Base-by-base conservation (phyloP, 1,140 invertebrate genomes). In the Eubasilissa regina region DNA sequence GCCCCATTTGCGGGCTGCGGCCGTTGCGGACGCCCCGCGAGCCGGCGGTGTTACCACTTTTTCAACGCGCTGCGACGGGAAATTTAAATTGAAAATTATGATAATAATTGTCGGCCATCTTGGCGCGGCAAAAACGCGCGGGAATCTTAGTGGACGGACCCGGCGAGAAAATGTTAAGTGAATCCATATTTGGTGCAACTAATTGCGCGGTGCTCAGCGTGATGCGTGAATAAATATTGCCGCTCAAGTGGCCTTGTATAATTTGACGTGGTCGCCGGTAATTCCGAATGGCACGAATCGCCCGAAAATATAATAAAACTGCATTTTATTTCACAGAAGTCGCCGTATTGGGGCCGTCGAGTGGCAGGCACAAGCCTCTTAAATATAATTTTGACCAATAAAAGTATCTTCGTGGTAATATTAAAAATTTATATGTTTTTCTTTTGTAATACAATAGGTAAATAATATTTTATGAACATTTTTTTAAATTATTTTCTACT, bases 1-100 rank as follows among this genome's bases (percentile, higher is more conserved):
- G 55, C 55, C 55, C 55, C 55, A 11, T n/a, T 12, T 25, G 15
- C 25, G 25, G 6, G 12, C 8, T 25, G 15, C 25, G n/a, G n/a
- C n/a, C n/a, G n/a, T n/a, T n/a, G n/a, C n/a, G n/a, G n/a, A n/a
- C 43, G 62, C 15, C 12, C 51, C 51, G 51, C 25, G 62, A 15
- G 43, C 62, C 43, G 35, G 25, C 62, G 62, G 25, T 58, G 43
- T 35, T 17, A 70, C 70, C 70, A 73, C 70, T 73, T 73, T 73
- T 73, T 73, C 13, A 19, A 17, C 15, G 21, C 15, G 47, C 47
- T 80, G 64, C 79, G 75, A 15, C 25, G 66, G 25, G 68, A 80
- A 80, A 80, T 80, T 80, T 73, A 80, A 77, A 80, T 80, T 77
- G 68, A 64, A 60, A 76, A 76, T 72, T 80, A 76, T 77, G 60